Conservation (phyloP, 2,797 vertebrate genomes). For the Rhynchotus rufescens region DNA sequence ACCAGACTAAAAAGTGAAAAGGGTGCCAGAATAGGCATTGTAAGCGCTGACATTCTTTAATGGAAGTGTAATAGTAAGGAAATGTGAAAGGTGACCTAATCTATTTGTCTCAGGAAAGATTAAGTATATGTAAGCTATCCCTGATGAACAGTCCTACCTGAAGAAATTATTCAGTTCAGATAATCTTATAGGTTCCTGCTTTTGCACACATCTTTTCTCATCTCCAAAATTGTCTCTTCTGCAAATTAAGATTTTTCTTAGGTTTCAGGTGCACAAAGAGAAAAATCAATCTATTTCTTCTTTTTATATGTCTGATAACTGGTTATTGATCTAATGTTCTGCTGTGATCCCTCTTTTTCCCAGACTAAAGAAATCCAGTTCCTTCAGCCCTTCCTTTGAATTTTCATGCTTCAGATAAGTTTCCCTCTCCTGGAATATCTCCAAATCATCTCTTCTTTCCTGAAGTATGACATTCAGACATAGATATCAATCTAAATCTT, state of each 20-base stretch:
- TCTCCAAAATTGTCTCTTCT: neutral
- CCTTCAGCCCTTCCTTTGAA: neutral
- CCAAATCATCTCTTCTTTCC: neutral
- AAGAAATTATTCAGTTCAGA: neutral
- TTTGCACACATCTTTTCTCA: neutral
- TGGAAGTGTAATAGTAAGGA: neutral
- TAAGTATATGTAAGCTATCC: neutral
- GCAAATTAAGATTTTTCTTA: neutral
- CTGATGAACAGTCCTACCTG: neutral
- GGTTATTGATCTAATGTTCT: neutral
- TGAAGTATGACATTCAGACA: neutral
- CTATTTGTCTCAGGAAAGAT: neutral
- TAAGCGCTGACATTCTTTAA: neutral
- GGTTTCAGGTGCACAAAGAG: neutral
- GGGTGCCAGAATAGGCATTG: neutral
- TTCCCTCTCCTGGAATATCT: neutral
- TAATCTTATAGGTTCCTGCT: neutral
- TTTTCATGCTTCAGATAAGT: neutral
- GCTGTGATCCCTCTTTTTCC: neutral
- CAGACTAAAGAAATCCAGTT: neutral
- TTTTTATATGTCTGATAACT: neutral
- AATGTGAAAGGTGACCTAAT: neutral
- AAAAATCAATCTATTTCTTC: neutral
- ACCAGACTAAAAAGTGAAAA: fast-evolving
- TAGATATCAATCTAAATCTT: neutral